Evolutionary conservation across 2,113 vertebrate genomes (phyloP).

Genomic region (Neoarius graeffei): DNA sequence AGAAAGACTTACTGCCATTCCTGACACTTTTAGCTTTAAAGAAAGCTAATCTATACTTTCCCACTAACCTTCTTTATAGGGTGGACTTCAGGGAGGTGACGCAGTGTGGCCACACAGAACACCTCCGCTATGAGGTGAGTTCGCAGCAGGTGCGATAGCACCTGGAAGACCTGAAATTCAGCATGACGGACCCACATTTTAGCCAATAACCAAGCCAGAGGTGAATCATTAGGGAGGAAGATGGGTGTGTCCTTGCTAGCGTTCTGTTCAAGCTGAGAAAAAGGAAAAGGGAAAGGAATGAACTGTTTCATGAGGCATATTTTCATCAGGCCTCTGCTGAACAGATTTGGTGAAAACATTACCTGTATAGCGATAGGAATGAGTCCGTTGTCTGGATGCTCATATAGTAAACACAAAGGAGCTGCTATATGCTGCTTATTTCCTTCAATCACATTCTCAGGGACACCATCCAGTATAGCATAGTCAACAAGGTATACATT

Average conservation of each 20-base stretch:
- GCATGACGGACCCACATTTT: slow-evolving; percentile 82
- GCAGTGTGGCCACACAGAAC: slow-evolving; percentile 77
- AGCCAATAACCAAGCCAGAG: slow-evolving; percentile 78
- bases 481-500: slow-evolving; percentile 73
- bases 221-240: slow-evolving; percentile 63
- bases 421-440: slow-evolving; percentile 73
- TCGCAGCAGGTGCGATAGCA: slow-evolving; percentile 78
- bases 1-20: background rate
- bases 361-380: slow-evolving; percentile 79
- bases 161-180: slow-evolving; percentile 82
- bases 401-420: slow-evolving; percentile 65
- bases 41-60: background rate
- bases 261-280: slow-evolving; percentile 67
- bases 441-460: slow-evolving; percentile 67
- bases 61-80: slow-evolving; percentile 79
- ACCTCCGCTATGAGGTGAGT: slow-evolving; percentile 81
- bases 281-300: background rate
- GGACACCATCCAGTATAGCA: slow-evolving; percentile 67
- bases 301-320: background rate
- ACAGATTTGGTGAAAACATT: background rate
- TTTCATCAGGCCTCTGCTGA: background rate
- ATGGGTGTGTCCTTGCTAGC: slow-evolving; percentile 57
- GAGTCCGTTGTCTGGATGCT: slow-evolving; percentile 64
- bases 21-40: background rate
- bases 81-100: slow-evolving; percentile 79